A percentile compares a stretch with the other conserved stretches of the same genome.
These are phyloP conservation scores for Brachyistius frenatus DNA, from an alignment of 2,113 vertebrate genomes.

Conservation along the genomic window DNA sequence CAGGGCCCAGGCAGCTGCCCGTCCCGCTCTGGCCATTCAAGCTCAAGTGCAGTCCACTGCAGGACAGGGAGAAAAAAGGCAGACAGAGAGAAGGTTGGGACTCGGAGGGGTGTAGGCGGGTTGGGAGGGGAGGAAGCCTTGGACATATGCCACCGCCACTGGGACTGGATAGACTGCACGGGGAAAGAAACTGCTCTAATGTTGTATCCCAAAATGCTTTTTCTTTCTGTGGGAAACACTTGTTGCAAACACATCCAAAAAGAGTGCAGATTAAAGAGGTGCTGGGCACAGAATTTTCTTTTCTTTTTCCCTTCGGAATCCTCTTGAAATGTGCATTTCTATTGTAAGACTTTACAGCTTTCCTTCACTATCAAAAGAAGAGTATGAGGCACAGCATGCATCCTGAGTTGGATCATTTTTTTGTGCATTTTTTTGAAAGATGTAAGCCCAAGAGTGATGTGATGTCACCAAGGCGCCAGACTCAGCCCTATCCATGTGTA, in stretches of 20 bases:
- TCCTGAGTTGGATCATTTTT: neutral
- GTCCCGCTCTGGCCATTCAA: conserved; percentile 78
- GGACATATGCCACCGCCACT: conserved; percentile 76
- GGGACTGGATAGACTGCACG: conserved; percentile 32
- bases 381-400: neutral
- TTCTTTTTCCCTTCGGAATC: neutral
- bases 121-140: conserved; percentile 30
- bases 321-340: neutral
- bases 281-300: neutral
- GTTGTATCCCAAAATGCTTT: conserved; percentile 8
- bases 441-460: conserved; percentile 26
- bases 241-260: neutral
- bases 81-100: conserved; percentile 51
- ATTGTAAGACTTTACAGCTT: neutral
- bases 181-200: neutral
- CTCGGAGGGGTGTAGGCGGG: neutral
- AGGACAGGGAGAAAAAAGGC: conserved; percentile 49
- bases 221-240: neutral
- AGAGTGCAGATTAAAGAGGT: neutral
- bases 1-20: conserved; percentile 76
- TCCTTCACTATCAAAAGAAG: neutral
- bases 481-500: conserved; percentile 36
- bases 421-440: conserved; percentile 9
- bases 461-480: conserved; percentile 70
- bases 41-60: conserved; percentile 83